Evolutionary conservation across 2,888 invertebrate genomes (phyloP).

Genomic region (Pristionchus mayeri): DNA sequence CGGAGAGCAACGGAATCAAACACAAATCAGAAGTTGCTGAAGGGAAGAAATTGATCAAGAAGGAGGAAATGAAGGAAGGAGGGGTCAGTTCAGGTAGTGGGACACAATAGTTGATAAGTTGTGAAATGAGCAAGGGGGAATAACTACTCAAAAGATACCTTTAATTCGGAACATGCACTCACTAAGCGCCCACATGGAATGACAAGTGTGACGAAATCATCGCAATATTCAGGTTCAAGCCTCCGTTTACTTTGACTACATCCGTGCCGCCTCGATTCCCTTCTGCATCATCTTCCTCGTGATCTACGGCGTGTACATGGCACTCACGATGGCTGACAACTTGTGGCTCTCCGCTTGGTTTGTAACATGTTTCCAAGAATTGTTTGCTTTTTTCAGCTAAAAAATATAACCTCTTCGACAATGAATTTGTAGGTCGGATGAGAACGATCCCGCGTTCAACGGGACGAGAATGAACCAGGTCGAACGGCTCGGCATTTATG

Average conservation of each 20-base stretch:
- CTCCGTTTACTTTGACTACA: conserved; percentile 90
- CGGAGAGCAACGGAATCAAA: background rate
- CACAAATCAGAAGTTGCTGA: background rate
- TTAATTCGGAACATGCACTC: too few relatives aligned
- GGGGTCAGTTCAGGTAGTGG: background rate
- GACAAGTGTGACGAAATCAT: too few relatives aligned
- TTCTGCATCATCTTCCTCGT: conserved; percentile 86
- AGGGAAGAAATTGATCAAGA: background rate
- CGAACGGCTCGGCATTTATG: conserved; percentile 79
- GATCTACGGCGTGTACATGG: conserved; percentile 58
- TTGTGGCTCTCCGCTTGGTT: conserved; percentile 75
- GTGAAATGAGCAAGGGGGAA: too few relatives aligned
- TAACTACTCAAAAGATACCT: too few relatives aligned
- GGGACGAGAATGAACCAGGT: conserved; percentile 50
- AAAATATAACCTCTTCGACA: background rate
- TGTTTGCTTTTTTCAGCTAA: too few relatives aligned
- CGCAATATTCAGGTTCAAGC: too few relatives aligned
- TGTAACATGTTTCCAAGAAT: too few relatives aligned
- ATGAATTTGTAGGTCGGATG: conserved; percentile 59
- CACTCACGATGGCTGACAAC: conserved; percentile 62
- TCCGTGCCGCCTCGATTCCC: conserved; percentile 87
- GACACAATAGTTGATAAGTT: background rate
- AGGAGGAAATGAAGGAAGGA: background rate
- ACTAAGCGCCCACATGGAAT: too few relatives aligned
- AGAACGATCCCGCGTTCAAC: conserved; percentile 58